A percentile compares a stretch with the other conserved stretches of the same genome.
Evolutionary conservation across 2,797 vertebrate species (phyloP).

Genomic region (Acipenser transmontanus): DNA sequence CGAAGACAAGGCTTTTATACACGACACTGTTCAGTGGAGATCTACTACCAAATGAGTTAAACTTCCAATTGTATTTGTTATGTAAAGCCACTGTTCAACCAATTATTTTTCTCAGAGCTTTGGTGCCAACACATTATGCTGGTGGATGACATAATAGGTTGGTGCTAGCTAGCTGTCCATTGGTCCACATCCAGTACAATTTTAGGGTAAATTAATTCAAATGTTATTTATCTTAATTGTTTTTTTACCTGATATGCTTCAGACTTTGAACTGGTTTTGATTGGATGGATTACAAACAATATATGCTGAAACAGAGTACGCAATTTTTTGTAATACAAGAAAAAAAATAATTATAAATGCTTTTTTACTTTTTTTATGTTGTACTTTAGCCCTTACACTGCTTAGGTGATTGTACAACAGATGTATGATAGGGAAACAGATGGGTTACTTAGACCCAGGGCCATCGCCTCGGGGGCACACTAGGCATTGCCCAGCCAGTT

Average conservation of each 20-base stretch:
- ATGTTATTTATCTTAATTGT: conserved; percentile 2
- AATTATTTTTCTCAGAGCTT: too few relatives aligned
- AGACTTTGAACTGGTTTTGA: not conserved
- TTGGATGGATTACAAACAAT: not conserved
- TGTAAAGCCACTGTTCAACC: not conserved
- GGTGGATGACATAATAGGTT: not conserved
- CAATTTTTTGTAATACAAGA: not conserved
- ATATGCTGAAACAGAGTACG: not conserved
- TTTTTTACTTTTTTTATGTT: too few relatives aligned
- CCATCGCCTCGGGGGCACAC: too few relatives aligned
- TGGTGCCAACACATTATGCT: not conserved
- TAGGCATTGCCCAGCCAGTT: too few relatives aligned
- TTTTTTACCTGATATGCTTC: not conserved
- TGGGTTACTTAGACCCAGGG: too few relatives aligned
- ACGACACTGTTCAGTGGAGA: not conserved
- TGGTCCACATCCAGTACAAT: not conserved
- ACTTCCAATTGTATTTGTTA: not conserved
- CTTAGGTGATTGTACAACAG: too few relatives aligned
- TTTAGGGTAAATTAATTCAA: too few relatives aligned
- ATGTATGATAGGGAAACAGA: too few relatives aligned
- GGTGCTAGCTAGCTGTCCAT: not conserved
- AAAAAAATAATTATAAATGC: too few relatives aligned
- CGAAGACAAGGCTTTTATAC: not conserved
- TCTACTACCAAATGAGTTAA: not conserved
- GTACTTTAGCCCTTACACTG: too few relatives aligned